Percentiles rank a stretch among this genome's conserved stretches.
phyloP scores from a whole-genome alignment of 2,888 invertebrate species.

The Dinocampus coccinellae region DNA sequence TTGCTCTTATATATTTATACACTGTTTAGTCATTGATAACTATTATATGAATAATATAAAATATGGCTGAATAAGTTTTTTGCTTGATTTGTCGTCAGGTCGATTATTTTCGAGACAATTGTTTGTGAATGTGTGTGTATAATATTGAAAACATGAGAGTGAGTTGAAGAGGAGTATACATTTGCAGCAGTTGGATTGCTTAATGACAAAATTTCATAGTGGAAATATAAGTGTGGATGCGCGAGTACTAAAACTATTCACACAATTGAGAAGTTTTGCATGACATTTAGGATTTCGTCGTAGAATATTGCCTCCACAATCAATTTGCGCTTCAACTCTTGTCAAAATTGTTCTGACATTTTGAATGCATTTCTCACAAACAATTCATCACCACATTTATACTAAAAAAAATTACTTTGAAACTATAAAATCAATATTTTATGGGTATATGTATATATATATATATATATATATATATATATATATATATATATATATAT shows the following conservation, averaged over 20 bases:
- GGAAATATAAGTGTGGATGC: not conserved
- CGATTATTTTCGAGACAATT: constrained; percentile 1
- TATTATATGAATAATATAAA: no score
- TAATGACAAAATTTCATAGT: not conserved
- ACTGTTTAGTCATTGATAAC: not conserved
- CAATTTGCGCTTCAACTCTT: constrained; percentile 12
- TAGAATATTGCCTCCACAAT: not conserved
- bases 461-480: no score
- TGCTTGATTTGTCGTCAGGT: not conserved
- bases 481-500: no score
- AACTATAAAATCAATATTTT: not conserved
- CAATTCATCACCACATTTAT: not conserved
- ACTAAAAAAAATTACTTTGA: not conserved
- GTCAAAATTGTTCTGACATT: not conserved
- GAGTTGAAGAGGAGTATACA: constrained; percentile 26
- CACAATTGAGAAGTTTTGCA: constrained; percentile 12
- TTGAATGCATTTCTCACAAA: not conserved
- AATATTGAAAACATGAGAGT: constrained; percentile 8
- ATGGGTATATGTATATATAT: no score
- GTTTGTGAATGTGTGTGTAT: not conserved
- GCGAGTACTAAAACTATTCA: constrained; percentile 12
- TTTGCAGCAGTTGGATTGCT: constrained; percentile 12
- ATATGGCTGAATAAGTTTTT: no score
- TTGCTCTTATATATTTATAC: not conserved
- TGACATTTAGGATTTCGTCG: constrained; percentile 9